phyloP scores from a whole-genome alignment of 2,888 invertebrate species.

The Macaria liturata region DNA sequence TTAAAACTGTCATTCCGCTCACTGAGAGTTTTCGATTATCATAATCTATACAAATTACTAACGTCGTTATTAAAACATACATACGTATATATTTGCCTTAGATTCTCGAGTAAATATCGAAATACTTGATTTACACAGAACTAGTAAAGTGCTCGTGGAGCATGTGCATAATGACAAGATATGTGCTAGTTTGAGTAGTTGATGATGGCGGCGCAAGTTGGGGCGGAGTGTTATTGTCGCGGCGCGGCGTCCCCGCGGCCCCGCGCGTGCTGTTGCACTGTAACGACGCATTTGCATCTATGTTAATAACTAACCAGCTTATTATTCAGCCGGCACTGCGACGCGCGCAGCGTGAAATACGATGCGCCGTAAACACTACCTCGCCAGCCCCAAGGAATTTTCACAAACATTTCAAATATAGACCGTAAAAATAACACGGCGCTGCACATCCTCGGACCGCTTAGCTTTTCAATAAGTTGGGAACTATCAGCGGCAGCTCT shows the following conservation, averaged over 20 bases:
- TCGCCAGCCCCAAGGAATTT: background rate
- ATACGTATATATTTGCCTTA: too few relatives aligned
- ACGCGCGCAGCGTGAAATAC: slow-evolving; percentile 18
- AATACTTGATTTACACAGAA: too few relatives aligned
- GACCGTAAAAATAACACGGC: slow-evolving; percentile 11
- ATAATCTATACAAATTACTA: too few relatives aligned
- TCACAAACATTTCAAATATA: background rate
- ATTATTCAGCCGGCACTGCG: slow-evolving; percentile 41
- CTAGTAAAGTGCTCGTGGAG: too few relatives aligned
- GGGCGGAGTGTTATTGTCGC: slow-evolving; percentile 1
- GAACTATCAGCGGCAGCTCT: slow-evolving; percentile 73
- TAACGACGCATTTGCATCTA: slow-evolving; percentile 61
- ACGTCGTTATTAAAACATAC: too few relatives aligned
- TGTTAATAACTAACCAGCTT: slow-evolving; percentile 54
- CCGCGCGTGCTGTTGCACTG: slow-evolving; percentile 52
- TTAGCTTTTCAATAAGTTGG: slow-evolving; percentile 74
- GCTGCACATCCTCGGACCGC: slow-evolving; percentile 42
- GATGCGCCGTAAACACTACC: slow-evolving; percentile 30
- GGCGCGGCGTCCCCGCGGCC: slow-evolving; percentile 30
- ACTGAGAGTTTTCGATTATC: too few relatives aligned
- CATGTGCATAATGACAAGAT: background rate
- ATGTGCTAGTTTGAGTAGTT: slow-evolving; percentile 1
- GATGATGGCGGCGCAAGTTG: slow-evolving; percentile 8
- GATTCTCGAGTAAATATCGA: too few relatives aligned
- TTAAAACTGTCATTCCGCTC: too few relatives aligned